These are phyloP conservation scores for Neomicropteryx cornuta DNA, from an alignment of 1,140 invertebrate species.

Conservation along the genomic window DNA sequence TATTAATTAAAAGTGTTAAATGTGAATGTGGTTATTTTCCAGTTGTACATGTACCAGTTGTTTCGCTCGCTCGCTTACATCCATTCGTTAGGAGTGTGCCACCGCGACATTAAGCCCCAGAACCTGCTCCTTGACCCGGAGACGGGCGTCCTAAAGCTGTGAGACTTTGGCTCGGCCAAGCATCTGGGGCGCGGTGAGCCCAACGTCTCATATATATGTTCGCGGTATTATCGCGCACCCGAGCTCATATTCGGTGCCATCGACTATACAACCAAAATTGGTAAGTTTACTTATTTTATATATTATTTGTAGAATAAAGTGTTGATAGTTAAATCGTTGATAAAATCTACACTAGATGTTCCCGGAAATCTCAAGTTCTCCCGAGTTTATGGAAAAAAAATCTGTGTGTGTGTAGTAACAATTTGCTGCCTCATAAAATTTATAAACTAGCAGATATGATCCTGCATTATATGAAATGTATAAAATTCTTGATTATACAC, in stretches of 20 bases:
- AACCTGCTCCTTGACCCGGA: conserved; percentile 90
- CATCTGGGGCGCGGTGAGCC: conserved; percentile 89
- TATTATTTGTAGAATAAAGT: too few species aligned
- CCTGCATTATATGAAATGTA: too few species aligned
- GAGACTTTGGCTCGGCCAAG: conserved; percentile 97
- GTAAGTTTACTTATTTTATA: too few species aligned
- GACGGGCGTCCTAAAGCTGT: conserved; percentile 88
- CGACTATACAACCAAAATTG: conserved; percentile 94
- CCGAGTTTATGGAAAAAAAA: too few species aligned
- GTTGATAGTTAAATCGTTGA: too few species aligned
- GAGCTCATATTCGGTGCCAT: conserved; percentile 97
- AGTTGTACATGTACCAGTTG: conserved; percentile 96
- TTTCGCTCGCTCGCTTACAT: conserved; percentile 95
- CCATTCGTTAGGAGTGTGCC: conserved; percentile 91
- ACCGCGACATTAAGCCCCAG: conserved; percentile 97
- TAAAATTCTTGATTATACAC: too few species aligned
- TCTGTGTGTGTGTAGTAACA: too few species aligned
- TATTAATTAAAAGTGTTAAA: background rate
- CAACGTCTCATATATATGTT: conserved; percentile 97
- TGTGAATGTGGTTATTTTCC: conserved; percentile 29
- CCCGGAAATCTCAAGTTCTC: too few species aligned
- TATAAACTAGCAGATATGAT: too few species aligned
- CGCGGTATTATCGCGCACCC: conserved; percentile 92
- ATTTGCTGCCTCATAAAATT: too few species aligned
- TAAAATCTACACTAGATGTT: too few species aligned